A percentile compares a stretch with the other conserved stretches of the same genome.
Conservation (phyloP, 2,888 invertebrate genomes). For the Gnatocerus cornutus region DNA sequence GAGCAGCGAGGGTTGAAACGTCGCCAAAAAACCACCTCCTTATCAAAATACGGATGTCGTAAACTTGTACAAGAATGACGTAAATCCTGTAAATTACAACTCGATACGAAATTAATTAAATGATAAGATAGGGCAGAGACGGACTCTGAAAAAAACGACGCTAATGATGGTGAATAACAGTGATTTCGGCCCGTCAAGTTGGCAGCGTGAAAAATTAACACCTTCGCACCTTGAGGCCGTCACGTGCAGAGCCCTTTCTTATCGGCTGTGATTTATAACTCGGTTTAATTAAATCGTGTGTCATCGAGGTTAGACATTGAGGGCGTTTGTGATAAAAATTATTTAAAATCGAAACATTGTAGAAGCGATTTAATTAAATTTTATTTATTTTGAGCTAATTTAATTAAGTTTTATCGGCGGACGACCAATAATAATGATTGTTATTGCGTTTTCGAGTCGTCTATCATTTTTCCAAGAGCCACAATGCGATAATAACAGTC, state of each 20-base stretch:
- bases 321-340: constrained; percentile 12
- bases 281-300: constrained; percentile 17
- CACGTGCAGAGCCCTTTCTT: background rate
- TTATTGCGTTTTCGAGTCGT: constrained; percentile 19
- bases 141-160: too few relatives aligned
- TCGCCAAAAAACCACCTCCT: constrained; percentile 14
- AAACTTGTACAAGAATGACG: constrained; percentile 37
- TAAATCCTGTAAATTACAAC: constrained; percentile 7
- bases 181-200: too few relatives aligned
- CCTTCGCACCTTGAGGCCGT: background rate
- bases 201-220: constrained; percentile 6
- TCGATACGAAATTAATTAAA: constrained; percentile 31
- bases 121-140: constrained; percentile 19
- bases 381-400: constrained; percentile 31
- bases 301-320: background rate
- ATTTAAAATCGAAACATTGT: constrained; percentile 10
- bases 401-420: constrained; percentile 24
- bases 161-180: too few relatives aligned
- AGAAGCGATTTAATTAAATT: constrained; percentile 27
- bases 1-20: constrained; percentile 30
- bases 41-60: constrained; percentile 38
- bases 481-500: constrained; percentile 4
- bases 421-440: constrained; percentile 16
- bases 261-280: constrained; percentile 3
- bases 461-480: constrained; percentile 14